Evolutionary conservation across 2,888 invertebrate genomes (phyloP), one percentile per base, ranked within the genome.

Genomic region (Brachycybe producta): DNA sequence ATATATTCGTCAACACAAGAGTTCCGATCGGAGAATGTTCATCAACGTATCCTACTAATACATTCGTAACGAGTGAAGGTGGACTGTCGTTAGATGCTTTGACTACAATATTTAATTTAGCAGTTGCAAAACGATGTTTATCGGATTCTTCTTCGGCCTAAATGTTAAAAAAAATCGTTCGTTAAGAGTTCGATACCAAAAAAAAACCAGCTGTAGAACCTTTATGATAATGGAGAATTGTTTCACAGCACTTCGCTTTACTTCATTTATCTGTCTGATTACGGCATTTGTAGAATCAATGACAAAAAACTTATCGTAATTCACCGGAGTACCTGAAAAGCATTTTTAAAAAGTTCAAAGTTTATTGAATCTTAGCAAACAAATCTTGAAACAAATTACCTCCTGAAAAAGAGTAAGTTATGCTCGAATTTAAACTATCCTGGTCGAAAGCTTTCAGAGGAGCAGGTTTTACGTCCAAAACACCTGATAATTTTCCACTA

Each of bases 381-480:
- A 8, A 47, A 26, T 23, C 23, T 21, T 21, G 35, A n/a, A 41
- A 23, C 13, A 39, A n/a, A 53, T 54, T 49, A 52, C 59, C 90
- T 56, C 80, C 82, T 13, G 82, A 75, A 61, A 90, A 86, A 51
- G 77, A 80, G 65, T 88, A 90, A 47, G 75, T 75, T 54, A 91
- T 86, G 0, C 82, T 79, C 0, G 85, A 78, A 62, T 85, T 83
- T 39, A 90, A 75, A 1, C 87, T 85, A 62, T 90, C 90, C 77
- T 85, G 81, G 66, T 91, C 90, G 0, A 85, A 79, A 0, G 90
- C 90, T 68, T 86, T 84, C 54, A 91, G 86, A 64, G 85, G 82
- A 64, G 87, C 87, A 0, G 90, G 90, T 28, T 79, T 76, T 19
- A 90, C 79, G 52, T 82, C 80, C 21, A 91, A 74, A 23, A 86